Evolutionary conservation across 2,797 vertebrate genomes (phyloP).

Genomic region (Gymnothorax javanicus): DNA sequence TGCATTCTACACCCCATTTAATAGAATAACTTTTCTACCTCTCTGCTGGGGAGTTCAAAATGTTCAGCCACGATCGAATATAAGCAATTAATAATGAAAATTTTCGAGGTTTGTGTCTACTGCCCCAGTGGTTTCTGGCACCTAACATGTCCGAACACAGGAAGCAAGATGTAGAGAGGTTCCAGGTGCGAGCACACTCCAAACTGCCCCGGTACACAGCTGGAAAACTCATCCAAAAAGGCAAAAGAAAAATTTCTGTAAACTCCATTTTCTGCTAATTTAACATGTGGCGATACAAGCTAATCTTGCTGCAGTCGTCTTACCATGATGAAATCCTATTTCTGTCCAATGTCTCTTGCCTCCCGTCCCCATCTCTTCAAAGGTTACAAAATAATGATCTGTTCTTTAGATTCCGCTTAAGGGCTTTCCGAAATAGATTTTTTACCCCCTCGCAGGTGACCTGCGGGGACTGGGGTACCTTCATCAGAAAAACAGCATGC

Average conservation of each 20-base stretch:
- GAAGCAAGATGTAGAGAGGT: too few species aligned
- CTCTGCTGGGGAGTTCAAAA: background rate
- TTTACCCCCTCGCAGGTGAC: background rate
- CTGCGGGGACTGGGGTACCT: background rate
- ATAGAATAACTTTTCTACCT: background rate
- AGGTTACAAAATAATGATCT: conserved; percentile 19
- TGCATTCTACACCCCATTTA: background rate
- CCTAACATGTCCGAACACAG: background rate
- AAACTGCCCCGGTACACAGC: background rate
- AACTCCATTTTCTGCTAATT: background rate
- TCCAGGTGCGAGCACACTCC: background rate
- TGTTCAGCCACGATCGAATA: background rate
- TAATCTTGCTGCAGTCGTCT: background rate
- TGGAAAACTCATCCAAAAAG: background rate
- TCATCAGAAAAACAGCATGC: conserved; percentile 7
- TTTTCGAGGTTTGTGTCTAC: background rate
- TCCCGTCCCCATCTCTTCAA: background rate
- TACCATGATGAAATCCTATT: background rate
- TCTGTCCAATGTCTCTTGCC: background rate
- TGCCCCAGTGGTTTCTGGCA: too few species aligned
- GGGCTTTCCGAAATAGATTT: conserved; percentile 17
- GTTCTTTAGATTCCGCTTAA: conserved; percentile 1
- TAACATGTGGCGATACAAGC: background rate
- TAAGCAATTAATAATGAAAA: background rate
- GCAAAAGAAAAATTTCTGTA: background rate